Evolutionary conservation across 1,140 invertebrate genomes (phyloP), one percentile per base, ranked within the genome.

Genomic region (Proales similis): DNA sequence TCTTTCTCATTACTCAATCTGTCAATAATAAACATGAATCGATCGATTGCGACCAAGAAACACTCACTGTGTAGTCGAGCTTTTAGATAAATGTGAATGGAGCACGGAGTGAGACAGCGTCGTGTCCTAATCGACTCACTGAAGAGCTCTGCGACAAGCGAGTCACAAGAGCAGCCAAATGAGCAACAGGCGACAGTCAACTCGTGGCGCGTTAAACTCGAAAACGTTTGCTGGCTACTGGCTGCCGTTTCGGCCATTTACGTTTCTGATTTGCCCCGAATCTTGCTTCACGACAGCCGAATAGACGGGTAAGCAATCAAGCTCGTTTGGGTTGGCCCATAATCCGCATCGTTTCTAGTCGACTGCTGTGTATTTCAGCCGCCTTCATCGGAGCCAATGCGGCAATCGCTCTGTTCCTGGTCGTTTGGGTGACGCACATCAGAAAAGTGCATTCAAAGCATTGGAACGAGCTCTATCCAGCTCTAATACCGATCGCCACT

Each of bases 401-500:
- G 26, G 49, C 53, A 22, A 71, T 74, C 49, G 70, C 68, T 5
- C 14, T 68, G 0, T 75, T 73, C 63, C 65, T 74, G 5, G 69
- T 74, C 43, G 49, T 73, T 0, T 75, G 66, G 48, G 57, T 73
- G 24, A 68, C 68, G 2, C 70, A 53, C 24, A 64, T 72, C 22
- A 75, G 74, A 66, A 74, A 74, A 57, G 57, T 75, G 3, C 65
- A 60, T 45, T 67, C 71, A 20, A 70, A 74, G 61, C 64, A 75
- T n/a, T 75, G 74, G 74, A 73, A 74, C 46, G 68, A 49, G 36
- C 47, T 32, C 11, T 72, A 71, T 63, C 73, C 74, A 6, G 60
- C 66, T 14, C 68, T 68, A 12, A 73, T 75, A 36, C 74, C 74
- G 4, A 64, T 73, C 29, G 73, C 74, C 1, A 72, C 74, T 22